Base-by-base conservation (phyloP, 2,797 vertebrate species). In the Sylvia borin region DNA sequence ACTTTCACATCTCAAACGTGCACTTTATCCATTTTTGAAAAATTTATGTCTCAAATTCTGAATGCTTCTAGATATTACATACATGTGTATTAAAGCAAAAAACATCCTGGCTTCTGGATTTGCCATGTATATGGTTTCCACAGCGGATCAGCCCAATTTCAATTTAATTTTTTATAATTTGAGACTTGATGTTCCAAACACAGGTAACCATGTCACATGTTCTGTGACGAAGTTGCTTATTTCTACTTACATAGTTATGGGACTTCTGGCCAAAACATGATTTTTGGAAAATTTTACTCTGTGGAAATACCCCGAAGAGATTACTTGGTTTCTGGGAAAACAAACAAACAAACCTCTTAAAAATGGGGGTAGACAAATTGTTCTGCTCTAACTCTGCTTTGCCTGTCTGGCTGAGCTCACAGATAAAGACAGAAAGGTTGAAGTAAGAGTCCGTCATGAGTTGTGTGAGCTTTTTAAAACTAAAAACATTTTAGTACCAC, bases 401-500 rank as follows among this genome's bases (percentile, higher is more conserved):
- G 8, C 4, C 3, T 79, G 36, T 11, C 13, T 16, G 12, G 3
- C 13, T 72, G 43, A 74, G 18, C 17, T 71, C 20, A 54, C 24
- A 57, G 47, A 68, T 42, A 29, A 64, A 47, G 18, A 74, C 4
- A 47, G 40, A 85, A 71, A 26, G 15, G 14, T 47, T 51, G 48
- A 78, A 65, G 61, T 42, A 84, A 71, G 34, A 27, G 1, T 40
- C 72, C 65, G 10, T 51, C 14, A 31, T 21, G 12, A 47, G 16
- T 16, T 77, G 4, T 13, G 9, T 22, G 14, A 71, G 9, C 6
- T 64, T 50, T 42, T 42, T 22, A 45, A 53, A 76, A 38, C 6
- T 16, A 13, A 58, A 32, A 61, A 24, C 2, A 13, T 11, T 73
- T 73, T 58, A 5, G 3, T 48, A 25, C 11, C 1, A 0, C 4